Conservation (phyloP, 2,888 invertebrate genomes). For the Creontiades dilutus region DNA sequence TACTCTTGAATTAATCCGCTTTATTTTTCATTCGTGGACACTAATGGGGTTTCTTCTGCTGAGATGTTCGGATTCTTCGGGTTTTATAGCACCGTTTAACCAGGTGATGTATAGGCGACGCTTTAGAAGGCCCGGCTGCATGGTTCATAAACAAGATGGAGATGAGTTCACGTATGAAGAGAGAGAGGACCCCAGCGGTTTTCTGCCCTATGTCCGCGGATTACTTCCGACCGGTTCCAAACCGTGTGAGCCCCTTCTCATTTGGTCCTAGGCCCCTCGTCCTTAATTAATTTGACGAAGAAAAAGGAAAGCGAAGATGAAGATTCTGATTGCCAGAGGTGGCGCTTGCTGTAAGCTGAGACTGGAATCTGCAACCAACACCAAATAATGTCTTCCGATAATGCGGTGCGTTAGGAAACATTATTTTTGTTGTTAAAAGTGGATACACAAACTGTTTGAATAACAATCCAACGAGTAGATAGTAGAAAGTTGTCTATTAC, state of each 20-base stretch:
- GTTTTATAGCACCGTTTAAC: slow-evolving; percentile 67
- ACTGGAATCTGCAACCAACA: no score
- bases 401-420: no score
- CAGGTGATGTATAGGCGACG: slow-evolving; percentile 50
- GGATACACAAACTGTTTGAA: no score
- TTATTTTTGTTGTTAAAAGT: no score
- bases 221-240: slow-evolving; percentile 33
- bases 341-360: not conserved
- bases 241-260: not conserved
- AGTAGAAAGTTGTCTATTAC: no score
- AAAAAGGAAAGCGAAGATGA: not conserved
- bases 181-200: slow-evolving; percentile 1
- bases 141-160: slow-evolving; percentile 58
- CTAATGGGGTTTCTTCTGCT: slow-evolving; percentile 63
- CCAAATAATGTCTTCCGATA: no score
- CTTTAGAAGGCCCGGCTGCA: slow-evolving; percentile 41
- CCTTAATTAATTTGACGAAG: slow-evolving; percentile 44
- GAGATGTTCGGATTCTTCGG: slow-evolving; percentile 65
- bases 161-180: slow-evolving; percentile 41
- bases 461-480: no score
- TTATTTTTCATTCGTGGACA: slow-evolving; percentile 66
- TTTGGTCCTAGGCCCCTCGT: not conserved
- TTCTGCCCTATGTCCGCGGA: slow-evolving; percentile 23
- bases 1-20: slow-evolving; percentile 66
- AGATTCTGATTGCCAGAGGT: not conserved